Evolutionary conservation across 2,113 vertebrate genomes (phyloP).

Genomic region (Furnarius figulus): DNA sequence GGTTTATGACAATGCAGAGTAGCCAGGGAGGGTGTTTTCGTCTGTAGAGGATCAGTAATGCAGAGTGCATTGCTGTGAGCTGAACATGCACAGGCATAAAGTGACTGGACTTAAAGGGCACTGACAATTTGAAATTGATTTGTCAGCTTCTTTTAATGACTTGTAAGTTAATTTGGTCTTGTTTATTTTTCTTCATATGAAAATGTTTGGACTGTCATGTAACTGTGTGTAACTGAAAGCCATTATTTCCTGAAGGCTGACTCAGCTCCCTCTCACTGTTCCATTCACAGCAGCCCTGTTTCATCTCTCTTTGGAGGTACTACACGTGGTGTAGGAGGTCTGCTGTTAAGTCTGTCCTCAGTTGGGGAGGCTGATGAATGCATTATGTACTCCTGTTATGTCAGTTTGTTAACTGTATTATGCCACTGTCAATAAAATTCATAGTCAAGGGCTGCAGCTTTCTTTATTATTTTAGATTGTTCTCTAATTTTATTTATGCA

Average conservation of each 20-base stretch:
- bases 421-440: slow-evolving; percentile 25
- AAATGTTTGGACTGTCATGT: background rate
- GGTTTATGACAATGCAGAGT: background rate
- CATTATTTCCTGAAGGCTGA: background rate
- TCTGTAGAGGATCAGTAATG: background rate
- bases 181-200: background rate
- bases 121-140: background rate
- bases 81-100: background rate
- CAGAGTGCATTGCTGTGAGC: background rate
- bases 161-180: background rate
- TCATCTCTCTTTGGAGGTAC: background rate
- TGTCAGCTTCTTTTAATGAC: background rate
- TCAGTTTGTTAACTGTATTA: slow-evolving; percentile 13
- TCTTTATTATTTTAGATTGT: slow-evolving; percentile 11
- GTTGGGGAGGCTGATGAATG: background rate
- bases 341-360: slow-evolving; percentile 2
- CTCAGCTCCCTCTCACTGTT: background rate
- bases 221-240: background rate
- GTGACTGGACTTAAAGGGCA: background rate
- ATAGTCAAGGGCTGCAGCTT: background rate
- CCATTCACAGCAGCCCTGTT: background rate
- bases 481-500: slow-evolving; percentile 10
- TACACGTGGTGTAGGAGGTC: background rate
- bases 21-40: background rate
- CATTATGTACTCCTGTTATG: background rate